These are phyloP conservation scores for Temnothorax nylanderi DNA, from an alignment of 1,140 invertebrate genomes.

Conservation along the genomic window DNA sequence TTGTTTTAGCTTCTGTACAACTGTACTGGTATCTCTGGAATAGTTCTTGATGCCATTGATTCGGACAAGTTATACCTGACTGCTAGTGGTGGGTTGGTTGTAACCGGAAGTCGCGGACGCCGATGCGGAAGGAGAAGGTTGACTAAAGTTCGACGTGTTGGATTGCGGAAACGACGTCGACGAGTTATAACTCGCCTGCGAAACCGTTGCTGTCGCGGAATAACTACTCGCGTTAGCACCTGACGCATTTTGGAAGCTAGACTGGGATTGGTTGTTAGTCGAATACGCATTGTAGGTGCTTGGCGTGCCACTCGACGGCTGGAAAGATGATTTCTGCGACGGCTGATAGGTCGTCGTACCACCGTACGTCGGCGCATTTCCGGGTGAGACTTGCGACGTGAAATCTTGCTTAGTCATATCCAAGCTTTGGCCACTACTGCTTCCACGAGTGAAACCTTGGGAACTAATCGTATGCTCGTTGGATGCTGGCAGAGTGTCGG, in stretches of 20 bases:
- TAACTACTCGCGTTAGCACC: constrained; percentile 81
- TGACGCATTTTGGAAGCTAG: constrained; percentile 79
- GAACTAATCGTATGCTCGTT: constrained; percentile 79
- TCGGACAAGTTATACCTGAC: constrained; percentile 75
- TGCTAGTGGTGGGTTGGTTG: constrained; percentile 81
- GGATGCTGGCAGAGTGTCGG: constrained; percentile 77
- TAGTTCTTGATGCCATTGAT: neutral
- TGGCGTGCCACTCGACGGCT: constrained; percentile 77
- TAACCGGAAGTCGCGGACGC: constrained; percentile 79
- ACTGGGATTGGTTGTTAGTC: constrained; percentile 78
- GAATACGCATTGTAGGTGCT: constrained; percentile 82
- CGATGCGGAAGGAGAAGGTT: constrained; percentile 80
- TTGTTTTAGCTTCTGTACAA: neutral
- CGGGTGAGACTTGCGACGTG: constrained; percentile 79
- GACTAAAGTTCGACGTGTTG: constrained; percentile 81
- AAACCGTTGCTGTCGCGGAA: constrained; percentile 79
- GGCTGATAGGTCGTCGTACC: constrained; percentile 77
- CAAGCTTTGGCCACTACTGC: constrained; percentile 72
- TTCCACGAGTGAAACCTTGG: constrained; percentile 78
- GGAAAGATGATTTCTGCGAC: constrained; percentile 82
- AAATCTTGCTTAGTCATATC: constrained; percentile 81
- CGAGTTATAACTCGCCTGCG: constrained; percentile 80
- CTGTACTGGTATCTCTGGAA: neutral
- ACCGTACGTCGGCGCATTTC: constrained; percentile 78
- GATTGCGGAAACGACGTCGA: constrained; percentile 82